Percentiles rank a stretch among this genome's conserved stretches.
These are phyloP conservation scores for Bursaphelenchus mucronatus DNA, from an alignment of 1,140 invertebrate genomes.

Conservation along the genomic window DNA sequence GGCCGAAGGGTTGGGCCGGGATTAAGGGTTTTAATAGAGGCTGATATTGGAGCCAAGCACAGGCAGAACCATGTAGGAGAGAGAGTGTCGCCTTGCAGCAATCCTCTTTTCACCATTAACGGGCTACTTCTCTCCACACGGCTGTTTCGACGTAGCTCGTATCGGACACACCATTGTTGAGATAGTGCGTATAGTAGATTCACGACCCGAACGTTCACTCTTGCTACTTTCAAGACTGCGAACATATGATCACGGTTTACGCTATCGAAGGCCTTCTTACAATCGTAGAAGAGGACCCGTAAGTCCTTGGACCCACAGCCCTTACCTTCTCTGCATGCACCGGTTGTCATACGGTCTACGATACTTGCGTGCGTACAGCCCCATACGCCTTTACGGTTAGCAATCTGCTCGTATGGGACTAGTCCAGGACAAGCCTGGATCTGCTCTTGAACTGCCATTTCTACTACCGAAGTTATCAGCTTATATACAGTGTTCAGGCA, in stretches of 20 bases:
- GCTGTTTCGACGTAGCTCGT: slow-evolving; percentile 17
- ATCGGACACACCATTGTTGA: slow-evolving; percentile 27
- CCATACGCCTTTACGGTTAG: slow-evolving; percentile 22
- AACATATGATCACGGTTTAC: slow-evolving; percentile 30
- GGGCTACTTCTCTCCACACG: slow-evolving; percentile 18
- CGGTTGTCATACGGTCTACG: slow-evolving; percentile 32
- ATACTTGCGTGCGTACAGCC: slow-evolving; percentile 35
- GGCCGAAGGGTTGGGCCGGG: too few relatives aligned
- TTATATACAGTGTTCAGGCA: slow-evolving; percentile 39
- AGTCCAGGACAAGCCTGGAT: background rate
- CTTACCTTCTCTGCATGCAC: slow-evolving; percentile 18
- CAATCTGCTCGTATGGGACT: slow-evolving; percentile 22
- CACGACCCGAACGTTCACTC: slow-evolving; percentile 7
- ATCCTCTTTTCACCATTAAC: slow-evolving; percentile 22
- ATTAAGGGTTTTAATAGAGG: slow-evolving; percentile 8
- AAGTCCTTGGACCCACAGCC: slow-evolving; percentile 9
- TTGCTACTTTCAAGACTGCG: slow-evolving; percentile 17
- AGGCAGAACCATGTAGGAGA: slow-evolving; percentile 33
- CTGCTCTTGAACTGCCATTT: slow-evolving; percentile 2
- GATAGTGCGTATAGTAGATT: slow-evolving; percentile 16
- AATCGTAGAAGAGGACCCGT: slow-evolving; percentile 34
- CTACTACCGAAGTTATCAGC: slow-evolving; percentile 23
- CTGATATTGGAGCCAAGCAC: slow-evolving; percentile 19
- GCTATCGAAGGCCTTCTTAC: slow-evolving; percentile 35
- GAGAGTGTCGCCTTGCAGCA: slow-evolving; percentile 43